A percentile compares a stretch with the other conserved stretches of the same genome.
Evolutionary conservation across 2,113 vertebrate genomes (phyloP).

Genomic region (Motacilla alba): DNA sequence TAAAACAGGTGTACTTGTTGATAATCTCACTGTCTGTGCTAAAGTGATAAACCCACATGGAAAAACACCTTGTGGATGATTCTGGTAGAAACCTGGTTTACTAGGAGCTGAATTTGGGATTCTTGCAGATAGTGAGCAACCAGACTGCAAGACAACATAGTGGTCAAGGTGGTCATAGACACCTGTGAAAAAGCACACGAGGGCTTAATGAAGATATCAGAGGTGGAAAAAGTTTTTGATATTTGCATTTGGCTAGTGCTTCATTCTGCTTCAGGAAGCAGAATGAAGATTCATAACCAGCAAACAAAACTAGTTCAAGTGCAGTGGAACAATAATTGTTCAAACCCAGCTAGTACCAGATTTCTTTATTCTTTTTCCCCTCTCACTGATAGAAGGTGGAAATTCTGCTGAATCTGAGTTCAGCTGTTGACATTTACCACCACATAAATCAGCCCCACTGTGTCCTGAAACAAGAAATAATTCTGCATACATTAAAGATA

Average conservation of each 20-base stretch:
- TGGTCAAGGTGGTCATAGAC: background rate
- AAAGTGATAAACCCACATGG: background rate
- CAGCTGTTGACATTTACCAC: background rate
- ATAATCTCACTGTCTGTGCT: background rate
- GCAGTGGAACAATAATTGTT: background rate
- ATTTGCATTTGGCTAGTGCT: background rate
- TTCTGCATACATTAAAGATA: background rate
- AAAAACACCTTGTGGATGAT: background rate
- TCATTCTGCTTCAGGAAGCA: background rate
- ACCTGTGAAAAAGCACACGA: background rate
- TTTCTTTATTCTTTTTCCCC: background rate
- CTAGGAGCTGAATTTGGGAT: background rate
- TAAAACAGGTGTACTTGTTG: background rate
- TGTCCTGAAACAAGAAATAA: background rate
- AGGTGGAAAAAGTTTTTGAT: background rate
- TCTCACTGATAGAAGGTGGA: background rate
- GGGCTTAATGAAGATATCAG: background rate
- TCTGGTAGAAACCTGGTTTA: background rate
- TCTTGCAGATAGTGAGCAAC: background rate
- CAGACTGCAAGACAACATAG: background rate
- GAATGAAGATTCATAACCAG: background rate
- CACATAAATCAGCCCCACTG: background rate
- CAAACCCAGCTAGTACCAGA: background rate
- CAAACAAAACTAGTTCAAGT: background rate
- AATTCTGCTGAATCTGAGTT: background rate